Evolutionary conservation across 2,888 invertebrate species (phyloP).

Genomic region (Alloplasta piceator): DNA sequence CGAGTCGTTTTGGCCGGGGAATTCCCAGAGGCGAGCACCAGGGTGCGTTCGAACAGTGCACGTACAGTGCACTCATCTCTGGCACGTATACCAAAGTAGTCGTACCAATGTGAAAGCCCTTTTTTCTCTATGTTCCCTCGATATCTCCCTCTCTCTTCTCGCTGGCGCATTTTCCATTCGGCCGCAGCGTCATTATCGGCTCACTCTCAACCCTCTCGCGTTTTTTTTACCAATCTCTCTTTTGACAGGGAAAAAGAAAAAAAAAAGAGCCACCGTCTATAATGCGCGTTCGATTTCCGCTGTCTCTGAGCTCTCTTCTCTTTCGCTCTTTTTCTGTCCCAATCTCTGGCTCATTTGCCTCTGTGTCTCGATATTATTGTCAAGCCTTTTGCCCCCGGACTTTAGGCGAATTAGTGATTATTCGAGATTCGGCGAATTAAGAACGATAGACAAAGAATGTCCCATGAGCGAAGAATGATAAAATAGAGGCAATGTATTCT

Average conservation of each 20-base stretch:
- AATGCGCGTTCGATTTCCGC: slow-evolving; percentile 58
- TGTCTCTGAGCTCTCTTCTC: slow-evolving; percentile 39
- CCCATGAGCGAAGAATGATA: too few relatives aligned
- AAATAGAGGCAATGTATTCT: too few relatives aligned
- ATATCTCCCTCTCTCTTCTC: slow-evolving; percentile 47
- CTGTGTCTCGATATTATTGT: slow-evolving; percentile 54
- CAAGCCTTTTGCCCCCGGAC: slow-evolving; percentile 24
- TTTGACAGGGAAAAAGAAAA: slow-evolving; percentile 47
- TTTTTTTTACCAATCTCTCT: slow-evolving; percentile 60
- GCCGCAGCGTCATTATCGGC: slow-evolving; percentile 66
- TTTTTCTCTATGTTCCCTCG: slow-evolving; percentile 44
- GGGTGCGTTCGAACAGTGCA: slow-evolving; percentile 52
- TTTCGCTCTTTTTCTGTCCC: too few relatives aligned
- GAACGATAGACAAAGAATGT: not conserved
- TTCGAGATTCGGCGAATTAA: slow-evolving; percentile 31
- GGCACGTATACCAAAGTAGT: slow-evolving; percentile 20
- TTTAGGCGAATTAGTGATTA: slow-evolving; percentile 41
- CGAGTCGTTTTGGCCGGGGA: slow-evolving; percentile 68
- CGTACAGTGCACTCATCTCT: too few relatives aligned
- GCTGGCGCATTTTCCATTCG: slow-evolving; percentile 65
- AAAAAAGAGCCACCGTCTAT: slow-evolving; percentile 32
- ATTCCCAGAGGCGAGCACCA: slow-evolving; percentile 66
- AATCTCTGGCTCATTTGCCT: slow-evolving; percentile 54
- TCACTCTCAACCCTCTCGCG: slow-evolving; percentile 57
- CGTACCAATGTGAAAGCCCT: slow-evolving; percentile 32